Evolutionary conservation across 1,140 invertebrate genomes (phyloP), one percentile per base, ranked within the genome.

Genomic region (Eumaeus atala): DNA sequence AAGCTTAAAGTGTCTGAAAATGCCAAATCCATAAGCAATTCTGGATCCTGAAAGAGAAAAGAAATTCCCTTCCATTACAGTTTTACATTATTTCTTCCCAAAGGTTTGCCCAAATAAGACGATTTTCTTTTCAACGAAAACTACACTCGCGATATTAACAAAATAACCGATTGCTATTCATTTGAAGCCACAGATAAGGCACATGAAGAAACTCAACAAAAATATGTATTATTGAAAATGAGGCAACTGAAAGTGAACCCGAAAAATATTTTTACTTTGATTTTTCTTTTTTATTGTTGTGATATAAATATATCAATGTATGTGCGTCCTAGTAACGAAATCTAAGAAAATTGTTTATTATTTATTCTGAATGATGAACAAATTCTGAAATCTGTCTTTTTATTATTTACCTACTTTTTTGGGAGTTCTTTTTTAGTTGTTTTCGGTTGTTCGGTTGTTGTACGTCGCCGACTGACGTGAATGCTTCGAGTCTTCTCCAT

Each of bases 1-100:
- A 61, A 58, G 54, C 37, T 53, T 61, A 51, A 64, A 64, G 52
- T 64, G 54, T 64, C 17, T 61, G 16, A 51, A 58, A 34, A 51
- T 58, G 50, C 21, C 56, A 36, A 59, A 62, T 50, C 61, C 53
- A 10, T 34, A 58, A 56, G 48, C 48, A 48, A 58, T 58, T 54
- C 16, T 54, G 28, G 47, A 51, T 50, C 56, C 11, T 56, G 48
- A 51, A 52, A 47, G 38, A 48, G 52, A 16, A 53, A 58, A 51
- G 44, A 57, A 52, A 48, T 54, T 28, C 14, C 18, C 17, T 52
- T 58, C 50, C 2, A 53, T 59, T 59, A 37, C 52, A 14, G 37
- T 49, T 33, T 51, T 64, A 56, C 48, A 55, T 44, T 59, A 48
- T 52, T 55, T 54, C 48, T 62, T 66, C 53, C 60, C 53, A 62